Base-by-base conservation (phyloP, 2,888 invertebrate species). In the Auanema freiburgensis region DNA sequence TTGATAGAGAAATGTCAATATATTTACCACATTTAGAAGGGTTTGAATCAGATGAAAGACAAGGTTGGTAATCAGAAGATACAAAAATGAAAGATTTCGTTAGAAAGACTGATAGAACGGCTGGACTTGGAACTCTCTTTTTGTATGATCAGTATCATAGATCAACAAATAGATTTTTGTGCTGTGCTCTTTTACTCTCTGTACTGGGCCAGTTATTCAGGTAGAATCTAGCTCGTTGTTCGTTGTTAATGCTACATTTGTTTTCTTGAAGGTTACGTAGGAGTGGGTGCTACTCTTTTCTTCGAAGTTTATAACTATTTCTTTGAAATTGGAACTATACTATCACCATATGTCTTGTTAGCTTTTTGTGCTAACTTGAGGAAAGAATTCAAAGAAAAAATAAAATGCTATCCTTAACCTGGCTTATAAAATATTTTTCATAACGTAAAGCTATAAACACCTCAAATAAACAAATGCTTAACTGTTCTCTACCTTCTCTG, bases 91-190 rank as follows among this genome's bases (percentile, higher is more conserved):
- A 40, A 1, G 23, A 33, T 23, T 40, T 18, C 44, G 14, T 49
- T 44, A 54, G 51, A 43, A 57, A 46, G 44, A 1, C 3, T 16
- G 1, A 23, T 62, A 18, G 62, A 62, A 33, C 44, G 62, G 1
- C 42, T 62, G n/a, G 62, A 62, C 40, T 33, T 62, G 25, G 62
- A 62, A 52, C 57, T 62, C 16, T 43, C 57, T 24, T 62, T 62
- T 24, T 53, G 56, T 16, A 62, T 62, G 62, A 57, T 62, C n/a
- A 56, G 56, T 42, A 62, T 62, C 33, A 51, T 62, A 50, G 62
- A 62, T 44, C 62, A 62, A n/a, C 62, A 62, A 21, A 56, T 62
- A 11, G 62, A 62, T 52, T 62, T 62, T 33, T 57, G 56, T 42
- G 62, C 55, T 16, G 54, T 62, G 16, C 24, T 62, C 51, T 62